Base-by-base conservation (phyloP, 2,888 invertebrate genomes). In the Lasioglossum morio region DNA sequence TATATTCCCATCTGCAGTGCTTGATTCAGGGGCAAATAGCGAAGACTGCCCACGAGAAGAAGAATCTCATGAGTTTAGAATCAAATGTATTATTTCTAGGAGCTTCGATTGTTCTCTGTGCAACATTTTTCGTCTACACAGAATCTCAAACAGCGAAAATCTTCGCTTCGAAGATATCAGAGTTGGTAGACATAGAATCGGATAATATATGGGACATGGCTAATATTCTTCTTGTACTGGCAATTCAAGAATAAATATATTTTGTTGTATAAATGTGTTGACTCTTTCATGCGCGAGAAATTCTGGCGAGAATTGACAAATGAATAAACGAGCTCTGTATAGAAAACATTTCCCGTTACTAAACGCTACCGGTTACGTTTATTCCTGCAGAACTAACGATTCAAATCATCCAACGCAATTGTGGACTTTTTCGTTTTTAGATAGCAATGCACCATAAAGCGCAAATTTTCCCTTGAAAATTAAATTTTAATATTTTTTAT, bases 61-160 rank as follows among this genome's bases (percentile, higher is more conserved):
- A 23, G 12, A 80, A 86, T 27, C 46, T 89, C 14, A 91, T 89
- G 87, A 78, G 88, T 16, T 79, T 93, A 73, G 87, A 92, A 86
- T 82, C 89, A 5, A 92, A 93, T 66, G 34, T 90, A n/a, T 78
- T 93, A 37, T 91, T 90, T 72, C 48, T 93, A 16, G 90, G 88
- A 10, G 92, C 91, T 19, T 88, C 91, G 2, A 79, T 93, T 10
- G 82, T 93, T 8, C 84, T 92, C n/a, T 92, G 93, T 73, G 82
- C 91, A 1, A 82, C 88, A 12, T 88, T 88, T 16, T 84, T 92
- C 66, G 82, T 87, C 1, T 84, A 80, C 37, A 74, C 84, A 60
- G 79, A 87, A 0, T 70, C 63, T 1, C 77, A 75, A 27, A 70
- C 69, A 7, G 72, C 79, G 2, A 77, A 66, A 34, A 30, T 77